Base-by-base conservation (phyloP, 2,113 vertebrate species). In the Chinchilla lanigera region DNA sequence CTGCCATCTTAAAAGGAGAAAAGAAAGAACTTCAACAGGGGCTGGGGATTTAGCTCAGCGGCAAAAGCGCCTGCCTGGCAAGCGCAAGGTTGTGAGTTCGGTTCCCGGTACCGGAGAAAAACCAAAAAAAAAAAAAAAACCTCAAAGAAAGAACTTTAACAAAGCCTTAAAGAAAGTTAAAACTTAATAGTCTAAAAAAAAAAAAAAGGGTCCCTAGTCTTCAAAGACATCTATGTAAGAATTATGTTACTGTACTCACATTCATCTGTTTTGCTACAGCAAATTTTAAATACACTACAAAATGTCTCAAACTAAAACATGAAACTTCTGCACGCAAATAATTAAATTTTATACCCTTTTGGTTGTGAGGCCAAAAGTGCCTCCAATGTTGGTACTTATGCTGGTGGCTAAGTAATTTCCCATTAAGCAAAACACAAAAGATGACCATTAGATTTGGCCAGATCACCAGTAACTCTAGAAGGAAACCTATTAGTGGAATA, bases 401-500 rank as follows among this genome's bases (percentile, higher is more conserved):
- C 56, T 96, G 83, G 12, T 28, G 6, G 20, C 20, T 75, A 22
- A 86, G 77, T 85, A 7, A 35, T 77, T 90, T 52, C 58, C 73
- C n/a, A 90, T 52, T 75, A 95, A 94, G 52, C 8, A 63, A 71
- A 93, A 96, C 24, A 93, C 69, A 93, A 94, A 94, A 97, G 86
- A 91, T 60, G 3, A 69, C 52, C 90, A 95, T 78, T 94, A 65
- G 16, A 88, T 97, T 80, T 93, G 44, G 75, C 58, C 81, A 93
- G 52, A 93, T 96, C 69, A 84, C 78, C 71, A 96, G 69, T 88
- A 96, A 94, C 89, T 96, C 96, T 73, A 95, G 90, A 95, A 93
- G 92, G 78, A 93, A 95, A 93, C 71, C 38, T 95, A 69, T 94
- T 80, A 82, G 85, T 92, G 81, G 81, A 97, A 97, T 92, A 61